Evolutionary conservation across 1,140 invertebrate genomes (phyloP), one percentile per base, ranked within the genome.

Genomic region (Chionoecetes opilio): DNA sequence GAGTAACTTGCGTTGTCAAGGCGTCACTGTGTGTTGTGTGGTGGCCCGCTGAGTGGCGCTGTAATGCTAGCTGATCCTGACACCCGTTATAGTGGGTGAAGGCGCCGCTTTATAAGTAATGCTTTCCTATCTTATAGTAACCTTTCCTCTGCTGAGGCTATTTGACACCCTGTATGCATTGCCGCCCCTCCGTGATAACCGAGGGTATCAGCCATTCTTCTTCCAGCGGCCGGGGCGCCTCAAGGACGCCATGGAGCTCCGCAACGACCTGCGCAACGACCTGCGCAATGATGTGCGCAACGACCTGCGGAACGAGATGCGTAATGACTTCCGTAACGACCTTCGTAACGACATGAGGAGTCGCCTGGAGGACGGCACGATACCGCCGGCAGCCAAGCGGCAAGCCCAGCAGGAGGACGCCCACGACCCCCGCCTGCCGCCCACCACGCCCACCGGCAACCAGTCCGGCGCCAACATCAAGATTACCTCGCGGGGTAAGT

Each of bases 401-500:
- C 96, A 97, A 29, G 96, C 97, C 17, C 96, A 97, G 8, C 97
- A 97, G 17, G 97, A 97, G 21, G 97, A 97, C 82, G 94, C 97
- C 92, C 96, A 96, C 96, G 97, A 97, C 97, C 97, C 34, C 41
- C 97, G 97, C 95, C 96, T 96, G 89, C 96, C 95, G 29, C 94
- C 92, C 95, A 95, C 97, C 63, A 96, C 97, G 14, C 93, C 97
- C 29, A 97, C 97, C 96, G 96, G 97, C 9, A 96, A 97, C 21
- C 92, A 97, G 29, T 75, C 88, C 87, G 98, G 98, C 91, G 98
- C 99, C 94, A 98, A 99, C 97, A 98, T 99, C 96, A 99, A 99
- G 97, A 99, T 99, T 96, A 98, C 98, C 95, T 99, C 98, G 96
- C 97, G 98, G 98, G 98, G 98, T 99, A 97, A 97, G 97, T 97